Percentiles rank a stretch among this genome's conserved stretches.
These are phyloP conservation scores for Flexamia atlantica DNA, from an alignment of 2,888 invertebrate genomes.

Conservation along the genomic window DNA sequence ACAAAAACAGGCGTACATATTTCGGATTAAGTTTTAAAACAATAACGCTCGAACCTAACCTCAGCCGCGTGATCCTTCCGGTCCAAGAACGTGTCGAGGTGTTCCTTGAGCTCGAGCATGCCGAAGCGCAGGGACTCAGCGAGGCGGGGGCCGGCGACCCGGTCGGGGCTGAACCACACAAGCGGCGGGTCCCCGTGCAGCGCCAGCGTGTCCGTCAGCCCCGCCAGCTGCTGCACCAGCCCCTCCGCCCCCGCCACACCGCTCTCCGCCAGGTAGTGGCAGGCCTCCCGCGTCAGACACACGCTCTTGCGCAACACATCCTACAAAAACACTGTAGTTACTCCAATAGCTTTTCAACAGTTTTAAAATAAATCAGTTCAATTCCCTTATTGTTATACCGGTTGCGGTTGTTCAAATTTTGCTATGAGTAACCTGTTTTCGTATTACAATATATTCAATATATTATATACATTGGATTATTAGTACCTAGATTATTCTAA, in stretches of 20 bases:
- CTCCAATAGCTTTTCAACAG: too few relatives aligned
- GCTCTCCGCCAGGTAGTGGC: constrained; percentile 79
- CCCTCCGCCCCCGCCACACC: constrained; percentile 73
- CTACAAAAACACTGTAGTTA: constrained; percentile 74
- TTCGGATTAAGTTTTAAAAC: too few relatives aligned
- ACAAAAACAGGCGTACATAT: too few relatives aligned
- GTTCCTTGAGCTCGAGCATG: constrained; percentile 95
- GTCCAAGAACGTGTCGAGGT: constrained; percentile 96
- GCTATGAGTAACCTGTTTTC: too few relatives aligned
- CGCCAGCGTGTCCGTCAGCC: constrained; percentile 78
- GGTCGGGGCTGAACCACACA: constrained; percentile 89
- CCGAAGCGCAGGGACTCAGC: constrained; percentile 92
- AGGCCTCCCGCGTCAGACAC: constrained; percentile 85
- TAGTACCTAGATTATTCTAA: too few relatives aligned
- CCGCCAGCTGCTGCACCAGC: constrained; percentile 77
- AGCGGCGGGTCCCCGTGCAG: constrained; percentile 88
- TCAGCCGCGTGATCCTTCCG: constrained; percentile 92
- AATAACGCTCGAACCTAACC: constrained; percentile 75
- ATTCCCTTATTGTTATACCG: too few relatives aligned
- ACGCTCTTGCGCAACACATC: constrained; percentile 90
- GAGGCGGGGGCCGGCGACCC: constrained; percentile 84
- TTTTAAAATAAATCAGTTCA: too few relatives aligned
- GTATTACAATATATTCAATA: too few relatives aligned
- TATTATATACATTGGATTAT: too few relatives aligned
- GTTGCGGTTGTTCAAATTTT: too few relatives aligned